Evolutionary conservation across 2,113 vertebrate genomes (phyloP).

Genomic region (Prunella himalayana): DNA sequence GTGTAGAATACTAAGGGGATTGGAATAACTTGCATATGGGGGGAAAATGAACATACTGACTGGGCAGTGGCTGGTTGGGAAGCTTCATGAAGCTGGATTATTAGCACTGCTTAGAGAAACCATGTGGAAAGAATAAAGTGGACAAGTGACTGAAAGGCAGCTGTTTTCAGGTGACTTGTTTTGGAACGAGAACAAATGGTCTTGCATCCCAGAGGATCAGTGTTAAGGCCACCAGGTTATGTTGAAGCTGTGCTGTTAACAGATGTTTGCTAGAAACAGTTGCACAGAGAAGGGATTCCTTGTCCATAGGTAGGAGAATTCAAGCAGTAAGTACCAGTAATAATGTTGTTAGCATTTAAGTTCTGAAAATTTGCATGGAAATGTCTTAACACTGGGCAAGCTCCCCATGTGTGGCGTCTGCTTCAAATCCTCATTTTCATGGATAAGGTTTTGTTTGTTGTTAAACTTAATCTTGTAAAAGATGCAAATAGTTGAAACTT

Average conservation of each 20-base stretch:
- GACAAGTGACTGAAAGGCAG: not conserved
- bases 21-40: not conserved
- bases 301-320: not conserved
- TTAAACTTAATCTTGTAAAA: not conserved
- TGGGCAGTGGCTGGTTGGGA: not conserved
- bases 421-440: not conserved
- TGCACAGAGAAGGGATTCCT: not conserved
- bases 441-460: not conserved
- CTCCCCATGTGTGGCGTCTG: not conserved
- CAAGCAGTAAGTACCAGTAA: not conserved
- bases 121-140: not conserved
- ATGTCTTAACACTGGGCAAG: not conserved
- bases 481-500: not conserved
- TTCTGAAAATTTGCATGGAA: not conserved
- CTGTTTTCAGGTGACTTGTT: not conserved
- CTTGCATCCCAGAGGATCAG: not conserved
- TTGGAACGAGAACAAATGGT: not conserved
- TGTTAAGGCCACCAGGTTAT: not conserved
- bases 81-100: not conserved
- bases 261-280: not conserved
- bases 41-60: not conserved
- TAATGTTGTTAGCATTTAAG: not conserved
- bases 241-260: not conserved
- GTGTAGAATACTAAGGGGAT: not conserved
- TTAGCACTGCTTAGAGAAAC: not conserved